Base-by-base conservation (phyloP, 2,113 vertebrate species). In the Neomonachus schauinslandi region DNA sequence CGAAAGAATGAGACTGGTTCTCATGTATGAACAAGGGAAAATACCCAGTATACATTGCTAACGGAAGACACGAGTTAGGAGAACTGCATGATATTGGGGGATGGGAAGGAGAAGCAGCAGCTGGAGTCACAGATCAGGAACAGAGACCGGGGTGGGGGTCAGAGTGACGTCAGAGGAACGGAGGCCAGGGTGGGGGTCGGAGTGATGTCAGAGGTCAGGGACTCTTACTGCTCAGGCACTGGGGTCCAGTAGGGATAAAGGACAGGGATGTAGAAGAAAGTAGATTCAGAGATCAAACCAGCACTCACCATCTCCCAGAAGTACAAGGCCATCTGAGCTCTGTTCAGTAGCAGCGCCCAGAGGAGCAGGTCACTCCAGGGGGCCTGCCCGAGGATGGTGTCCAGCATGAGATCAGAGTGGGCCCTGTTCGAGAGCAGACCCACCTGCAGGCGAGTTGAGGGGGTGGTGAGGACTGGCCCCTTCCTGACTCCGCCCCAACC, bases 231-330 rank as follows among this genome's bases (percentile, higher is more conserved):
- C 12, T 4, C 7, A 7, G 5, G 21, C 61, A 18, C 1, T 9
- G 16, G 71, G 46, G 39, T 76, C 69, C 13, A 7, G 74, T 7
- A 24, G 51, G 31, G 53, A 31, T 33, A 49, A 74, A 74, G 65
- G 63, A 7, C 59, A 24, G 42, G 74, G 36, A 26, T 1, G 26
- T 2, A 5, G 21, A 28, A 49, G 59, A 4, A 21, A 22, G 9
- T 1, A 53, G 42, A 18, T 12, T 14, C 12, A 33, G n/a, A 82
- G 55, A 9, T 0, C 4, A 18, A 8, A 31, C 0, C 74, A 2
- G 31, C 19, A 46, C 97, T 99, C 98, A 99, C 99, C 99, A 99
- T 99, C 98, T 99, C 99, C 99, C 99, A 99, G 98, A 99, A 99
- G 97, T 99, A 99, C 61, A 99, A 21, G 15, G 99, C 99, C 99